Percentiles rank a stretch among this genome's conserved stretches.
phyloP scores from a whole-genome alignment of 1,140 invertebrate genomes.

The Drosophila littoralis region DNA sequence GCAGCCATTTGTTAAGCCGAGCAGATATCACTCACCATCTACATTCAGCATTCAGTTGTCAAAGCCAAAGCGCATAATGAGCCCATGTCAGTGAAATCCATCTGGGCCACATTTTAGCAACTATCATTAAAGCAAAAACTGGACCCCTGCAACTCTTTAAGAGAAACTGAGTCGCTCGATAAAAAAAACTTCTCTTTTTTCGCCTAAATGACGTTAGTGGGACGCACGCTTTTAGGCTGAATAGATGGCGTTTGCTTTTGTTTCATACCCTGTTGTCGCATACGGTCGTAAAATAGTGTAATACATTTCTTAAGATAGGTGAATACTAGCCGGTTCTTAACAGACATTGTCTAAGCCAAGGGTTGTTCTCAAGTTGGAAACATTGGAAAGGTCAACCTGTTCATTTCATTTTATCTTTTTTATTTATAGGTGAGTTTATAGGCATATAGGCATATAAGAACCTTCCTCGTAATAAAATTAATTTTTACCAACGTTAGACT shows the following conservation, averaged over 20 bases:
- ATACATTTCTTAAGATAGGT: background rate
- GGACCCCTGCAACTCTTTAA: background rate
- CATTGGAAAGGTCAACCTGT: no score
- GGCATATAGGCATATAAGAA: no score
- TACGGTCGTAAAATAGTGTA: background rate
- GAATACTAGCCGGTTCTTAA: no score
- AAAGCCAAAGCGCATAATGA: slow-evolving; percentile 33
- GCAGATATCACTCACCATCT: slow-evolving; percentile 41
- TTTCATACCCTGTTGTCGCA: slow-evolving; percentile 4
- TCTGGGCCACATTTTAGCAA: background rate
- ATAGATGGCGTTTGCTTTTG: slow-evolving; percentile 15
- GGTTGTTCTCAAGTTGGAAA: no score
- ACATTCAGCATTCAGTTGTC: slow-evolving; percentile 47
- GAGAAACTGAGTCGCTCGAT: background rate
- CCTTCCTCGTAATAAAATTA: no score
- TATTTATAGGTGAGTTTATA: no score
- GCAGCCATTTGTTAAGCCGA: slow-evolving; percentile 13
- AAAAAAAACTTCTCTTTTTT: slow-evolving; percentile 15
- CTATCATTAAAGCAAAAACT: background rate
- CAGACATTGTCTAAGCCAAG: no score
- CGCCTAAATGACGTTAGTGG: slow-evolving; percentile 21
- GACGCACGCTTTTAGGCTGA: slow-evolving; percentile 35
- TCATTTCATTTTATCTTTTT: no score
- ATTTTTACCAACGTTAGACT: no score
- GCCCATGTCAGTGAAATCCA: slow-evolving; percentile 4